Percentiles rank a stretch among this genome's conserved stretches.
Evolutionary conservation across 2,888 invertebrate species (phyloP).

Genomic region (Parnassius smintheus): DNA sequence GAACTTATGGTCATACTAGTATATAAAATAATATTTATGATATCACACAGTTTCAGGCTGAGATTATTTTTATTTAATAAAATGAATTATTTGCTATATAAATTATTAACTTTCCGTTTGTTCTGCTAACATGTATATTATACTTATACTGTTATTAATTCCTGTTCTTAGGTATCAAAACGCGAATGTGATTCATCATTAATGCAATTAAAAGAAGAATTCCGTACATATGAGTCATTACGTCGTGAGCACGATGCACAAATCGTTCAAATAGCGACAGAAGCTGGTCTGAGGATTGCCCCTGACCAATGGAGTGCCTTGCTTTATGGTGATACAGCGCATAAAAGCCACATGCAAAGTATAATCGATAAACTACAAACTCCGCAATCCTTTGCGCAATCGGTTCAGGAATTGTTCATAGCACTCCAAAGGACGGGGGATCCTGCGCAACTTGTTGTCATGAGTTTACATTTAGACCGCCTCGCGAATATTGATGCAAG

Average conservation of each 20-base stretch:
- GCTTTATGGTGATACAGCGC: conserved; percentile 96
- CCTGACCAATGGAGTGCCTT: conserved; percentile 99
- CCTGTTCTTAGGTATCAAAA: conserved; percentile 88
- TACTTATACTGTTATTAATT: too few species aligned
- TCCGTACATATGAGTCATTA: conserved; percentile 95
- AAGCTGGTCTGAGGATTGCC: conserved; percentile 97
- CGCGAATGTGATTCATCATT: conserved; percentile 97
- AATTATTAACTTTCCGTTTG: too few species aligned
- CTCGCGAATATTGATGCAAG: conserved; percentile 93
- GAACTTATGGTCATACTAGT: too few species aligned
- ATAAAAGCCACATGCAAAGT: conserved; percentile 99
- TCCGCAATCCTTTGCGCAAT: conserved; percentile 94
- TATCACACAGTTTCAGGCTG: too few species aligned
- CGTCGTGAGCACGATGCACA: conserved; percentile 98
- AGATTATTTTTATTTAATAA: too few species aligned
- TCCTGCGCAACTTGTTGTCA: conserved; percentile 86
- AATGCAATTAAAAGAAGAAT: conserved; percentile 99
- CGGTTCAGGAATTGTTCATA: conserved; percentile 94
- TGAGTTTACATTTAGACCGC: conserved; percentile 90
- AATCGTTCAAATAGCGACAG: conserved; percentile 98
- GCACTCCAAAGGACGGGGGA: conserved; percentile 94
- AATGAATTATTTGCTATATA: too few species aligned
- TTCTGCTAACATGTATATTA: too few species aligned
- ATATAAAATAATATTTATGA: too few species aligned
- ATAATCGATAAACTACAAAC: conserved; percentile 93